These are phyloP conservation scores for Stichodactyla mertensii DNA, from an alignment of 64 coral and sea anemone species.

Conservation along the genomic window DNA sequence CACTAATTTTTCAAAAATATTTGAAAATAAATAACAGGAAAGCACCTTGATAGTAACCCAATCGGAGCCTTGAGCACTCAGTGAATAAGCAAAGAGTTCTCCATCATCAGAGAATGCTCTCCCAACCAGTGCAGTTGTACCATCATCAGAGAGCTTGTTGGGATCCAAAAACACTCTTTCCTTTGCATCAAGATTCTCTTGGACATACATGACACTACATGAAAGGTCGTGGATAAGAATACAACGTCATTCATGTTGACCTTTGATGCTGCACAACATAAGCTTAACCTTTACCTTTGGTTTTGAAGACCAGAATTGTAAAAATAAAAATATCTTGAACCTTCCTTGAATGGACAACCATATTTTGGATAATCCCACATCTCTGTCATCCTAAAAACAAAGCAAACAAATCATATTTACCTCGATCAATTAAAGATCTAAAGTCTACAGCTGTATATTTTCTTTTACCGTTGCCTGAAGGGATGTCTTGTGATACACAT, in stretches of 20 bases:
- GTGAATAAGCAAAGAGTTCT: conserved; percentile 70
- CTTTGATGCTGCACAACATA: not conserved
- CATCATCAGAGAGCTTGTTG: conserved; percentile 93
- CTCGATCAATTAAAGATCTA: not conserved
- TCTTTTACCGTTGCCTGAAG: conserved; percentile 69
- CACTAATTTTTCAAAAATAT: too few relatives aligned
- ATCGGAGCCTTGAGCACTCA: conserved; percentile 84
- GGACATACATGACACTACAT: conserved; percentile 91
- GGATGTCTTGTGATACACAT: conserved; percentile 66
- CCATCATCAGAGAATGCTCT: conserved; percentile 88
- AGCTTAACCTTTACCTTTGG: conserved; percentile 67
- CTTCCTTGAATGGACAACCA: conserved; percentile 90
- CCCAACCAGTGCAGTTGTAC: conserved; percentile 69
- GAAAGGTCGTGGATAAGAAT: not conserved
- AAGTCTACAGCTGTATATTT: not conserved
- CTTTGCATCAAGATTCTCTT: conserved; percentile 53
- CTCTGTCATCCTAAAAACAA: conserved; percentile 67
- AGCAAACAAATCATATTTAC: not conserved
- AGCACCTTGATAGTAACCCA: conserved; percentile 91
- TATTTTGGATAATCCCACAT: conserved; percentile 97
- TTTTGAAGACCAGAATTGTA: conserved; percentile 93
- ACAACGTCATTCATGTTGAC: not conserved
- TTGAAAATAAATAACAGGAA: too few relatives aligned
- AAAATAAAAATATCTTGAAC: conserved; percentile 89
- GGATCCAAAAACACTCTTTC: conserved; percentile 87